Percentiles rank a stretch among this genome's conserved stretches.
These are phyloP conservation scores for Tragelaphus scriptus DNA, from an alignment of 2,113 vertebrate genomes.

Conservation along the genomic window DNA sequence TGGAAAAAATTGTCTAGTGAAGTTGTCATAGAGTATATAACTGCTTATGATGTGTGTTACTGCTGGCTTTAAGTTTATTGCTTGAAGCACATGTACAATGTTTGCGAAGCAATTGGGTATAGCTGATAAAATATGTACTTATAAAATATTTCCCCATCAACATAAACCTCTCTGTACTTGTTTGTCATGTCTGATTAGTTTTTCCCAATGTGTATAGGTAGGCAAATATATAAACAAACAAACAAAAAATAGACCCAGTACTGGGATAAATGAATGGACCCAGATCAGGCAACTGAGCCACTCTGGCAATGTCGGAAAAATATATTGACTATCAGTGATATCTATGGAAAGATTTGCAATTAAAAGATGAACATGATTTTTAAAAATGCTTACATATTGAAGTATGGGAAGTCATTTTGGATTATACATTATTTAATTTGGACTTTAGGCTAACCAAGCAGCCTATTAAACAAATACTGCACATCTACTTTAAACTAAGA, in stretches of 20 bases:
- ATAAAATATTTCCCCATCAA: background rate
- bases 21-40: background rate
- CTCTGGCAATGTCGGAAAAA: rapidly evolving
- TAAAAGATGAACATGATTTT: background rate
- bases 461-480: background rate
- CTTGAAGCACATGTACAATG: background rate
- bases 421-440: background rate
- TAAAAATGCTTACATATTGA: background rate
- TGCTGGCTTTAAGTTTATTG: background rate
- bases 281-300: background rate
- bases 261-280: background rate
- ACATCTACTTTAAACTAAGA: background rate
- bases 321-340: background rate
- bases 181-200: background rate
- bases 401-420: background rate
- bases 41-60: background rate
- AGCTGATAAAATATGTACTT: background rate
- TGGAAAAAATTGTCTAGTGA: background rate
- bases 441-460: background rate
- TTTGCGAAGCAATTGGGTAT: background rate
- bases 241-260: background rate
- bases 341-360: background rate
- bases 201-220: background rate
- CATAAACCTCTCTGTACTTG: background rate
- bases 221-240: background rate